Conservation (phyloP, 2,113 vertebrate genomes). For the Python bivittatus region DNA sequence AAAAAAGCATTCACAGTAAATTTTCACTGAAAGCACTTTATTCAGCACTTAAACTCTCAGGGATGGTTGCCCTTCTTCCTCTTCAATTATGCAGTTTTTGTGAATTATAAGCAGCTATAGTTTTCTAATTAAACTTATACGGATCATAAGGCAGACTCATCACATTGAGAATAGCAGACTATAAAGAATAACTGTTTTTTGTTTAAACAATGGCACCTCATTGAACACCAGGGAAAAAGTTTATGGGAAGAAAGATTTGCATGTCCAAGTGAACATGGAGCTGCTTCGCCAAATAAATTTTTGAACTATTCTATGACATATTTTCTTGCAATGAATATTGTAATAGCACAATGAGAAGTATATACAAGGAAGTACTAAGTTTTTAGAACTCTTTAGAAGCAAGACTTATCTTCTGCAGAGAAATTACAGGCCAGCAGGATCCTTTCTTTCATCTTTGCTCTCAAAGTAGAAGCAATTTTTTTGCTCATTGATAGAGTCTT, state of each 20-base stretch:
- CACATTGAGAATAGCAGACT: slow-evolving; percentile 55
- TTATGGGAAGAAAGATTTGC: slow-evolving; percentile 27
- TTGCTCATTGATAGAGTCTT: not conserved
- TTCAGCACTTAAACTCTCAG: slow-evolving; percentile 47
- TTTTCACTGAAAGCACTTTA: slow-evolving; percentile 58
- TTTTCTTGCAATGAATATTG: not conserved
- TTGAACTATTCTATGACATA: slow-evolving; percentile 3
- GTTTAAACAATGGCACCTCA: slow-evolving; percentile 51
- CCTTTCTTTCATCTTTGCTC: not conserved
- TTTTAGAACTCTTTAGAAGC: not conserved
- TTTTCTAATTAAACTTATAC: slow-evolving; percentile 69
- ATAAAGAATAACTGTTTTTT: slow-evolving; percentile 61
- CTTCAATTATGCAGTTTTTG: slow-evolving; percentile 49
- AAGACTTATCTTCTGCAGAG: not conserved
- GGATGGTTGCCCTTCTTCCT: slow-evolving; percentile 53
- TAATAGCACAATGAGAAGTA: not conserved
- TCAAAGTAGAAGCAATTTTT: not conserved
- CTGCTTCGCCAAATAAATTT: not conserved
- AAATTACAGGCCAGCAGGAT: not conserved
- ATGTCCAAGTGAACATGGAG: not conserved
- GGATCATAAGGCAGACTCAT: slow-evolving; percentile 56
- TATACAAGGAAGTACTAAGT: slow-evolving; percentile 4
- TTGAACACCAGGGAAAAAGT: slow-evolving; percentile 43
- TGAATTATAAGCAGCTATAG: slow-evolving; percentile 61
- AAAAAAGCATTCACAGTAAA: slow-evolving; percentile 43